A percentile compares a stretch with the other conserved stretches of the same genome.
These are phyloP conservation scores for Panorpa germanica DNA, from an alignment of 2,888 invertebrate genomes.

Conservation along the genomic window DNA sequence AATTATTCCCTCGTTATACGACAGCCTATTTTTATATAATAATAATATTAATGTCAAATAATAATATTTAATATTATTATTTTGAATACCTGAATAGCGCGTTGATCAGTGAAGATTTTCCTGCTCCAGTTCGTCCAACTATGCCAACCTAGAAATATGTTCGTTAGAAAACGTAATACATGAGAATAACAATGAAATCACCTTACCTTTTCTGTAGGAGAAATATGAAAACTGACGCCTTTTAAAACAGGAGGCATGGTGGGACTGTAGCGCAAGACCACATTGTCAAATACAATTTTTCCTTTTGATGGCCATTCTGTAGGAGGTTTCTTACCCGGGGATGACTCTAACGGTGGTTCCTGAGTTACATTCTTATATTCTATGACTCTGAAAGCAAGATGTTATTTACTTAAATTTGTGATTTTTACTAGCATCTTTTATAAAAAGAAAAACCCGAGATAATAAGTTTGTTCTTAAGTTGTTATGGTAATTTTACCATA, in stretches of 20 bases:
- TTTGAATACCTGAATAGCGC: slow-evolving; percentile 39
- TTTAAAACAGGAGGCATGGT: slow-evolving; percentile 33
- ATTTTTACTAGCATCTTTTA: too few relatives aligned
- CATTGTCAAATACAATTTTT: slow-evolving; percentile 27
- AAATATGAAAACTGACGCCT: slow-evolving; percentile 27
- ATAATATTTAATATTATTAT: too few relatives aligned
- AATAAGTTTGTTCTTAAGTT: too few relatives aligned
- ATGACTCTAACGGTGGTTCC: slow-evolving; percentile 26
- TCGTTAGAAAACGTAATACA: background rate
- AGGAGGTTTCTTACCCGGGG: slow-evolving; percentile 23
- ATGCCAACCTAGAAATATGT: slow-evolving; percentile 31
- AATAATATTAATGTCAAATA: too few relatives aligned
- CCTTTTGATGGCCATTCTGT: slow-evolving; percentile 32
- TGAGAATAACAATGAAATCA: slow-evolving; percentile 4
- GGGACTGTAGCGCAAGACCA: slow-evolving; percentile 31
- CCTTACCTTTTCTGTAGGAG: slow-evolving; percentile 28
- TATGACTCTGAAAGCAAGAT: slow-evolving; percentile 28
- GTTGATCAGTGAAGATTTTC: slow-evolving; percentile 49
- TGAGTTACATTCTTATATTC: slow-evolving; percentile 42
- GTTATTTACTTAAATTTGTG: too few relatives aligned
- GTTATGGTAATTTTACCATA: too few relatives aligned
- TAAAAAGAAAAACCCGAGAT: too few relatives aligned
- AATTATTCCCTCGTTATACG: slow-evolving; percentile 29
- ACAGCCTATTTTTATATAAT: too few relatives aligned
- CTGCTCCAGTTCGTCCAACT: slow-evolving; percentile 46